Conservation (phyloP, 2,113 vertebrate genomes). For the Nanger granti region DNA sequence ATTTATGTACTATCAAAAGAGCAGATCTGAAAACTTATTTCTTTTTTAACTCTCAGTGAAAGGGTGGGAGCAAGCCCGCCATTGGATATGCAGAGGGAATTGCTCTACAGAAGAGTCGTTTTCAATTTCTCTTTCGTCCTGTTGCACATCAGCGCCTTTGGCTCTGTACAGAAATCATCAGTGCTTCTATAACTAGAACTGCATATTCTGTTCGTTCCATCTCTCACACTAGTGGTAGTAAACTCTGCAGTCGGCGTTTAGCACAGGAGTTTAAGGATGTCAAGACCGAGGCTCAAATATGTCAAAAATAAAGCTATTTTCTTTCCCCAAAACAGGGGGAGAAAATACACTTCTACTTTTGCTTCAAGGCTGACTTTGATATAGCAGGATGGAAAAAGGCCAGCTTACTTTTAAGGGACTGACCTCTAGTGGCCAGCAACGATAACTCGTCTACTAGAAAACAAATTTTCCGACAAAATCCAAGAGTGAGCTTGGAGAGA, state of each 20-base stretch:
- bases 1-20: not conserved
- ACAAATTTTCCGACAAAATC: not conserved
- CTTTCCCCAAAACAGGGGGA: not conserved
- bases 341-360: not conserved
- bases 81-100: rapidly evolving
- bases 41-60: not conserved
- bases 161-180: not conserved
- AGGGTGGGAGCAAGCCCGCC: rapidly evolving
- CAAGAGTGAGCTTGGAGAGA: not conserved
- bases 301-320: not conserved
- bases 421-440: slow-evolving; percentile 50
- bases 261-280: not conserved
- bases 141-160: rapidly evolving
- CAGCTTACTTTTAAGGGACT: slow-evolving; percentile 49
- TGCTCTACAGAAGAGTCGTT: not conserved
- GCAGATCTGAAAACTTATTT: not conserved
- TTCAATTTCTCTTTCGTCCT: not conserved
- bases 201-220: not conserved
- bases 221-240: not conserved
- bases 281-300: not conserved
- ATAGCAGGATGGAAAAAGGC: not conserved
- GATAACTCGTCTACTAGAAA: not conserved
- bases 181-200: rapidly evolving
- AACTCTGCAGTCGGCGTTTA: not conserved
- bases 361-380: not conserved